These are phyloP conservation scores for human (Homo sapiens) DNA, from an alignment of 2,113 vertebrate genomes.

Conservation along the genomic window DNA sequence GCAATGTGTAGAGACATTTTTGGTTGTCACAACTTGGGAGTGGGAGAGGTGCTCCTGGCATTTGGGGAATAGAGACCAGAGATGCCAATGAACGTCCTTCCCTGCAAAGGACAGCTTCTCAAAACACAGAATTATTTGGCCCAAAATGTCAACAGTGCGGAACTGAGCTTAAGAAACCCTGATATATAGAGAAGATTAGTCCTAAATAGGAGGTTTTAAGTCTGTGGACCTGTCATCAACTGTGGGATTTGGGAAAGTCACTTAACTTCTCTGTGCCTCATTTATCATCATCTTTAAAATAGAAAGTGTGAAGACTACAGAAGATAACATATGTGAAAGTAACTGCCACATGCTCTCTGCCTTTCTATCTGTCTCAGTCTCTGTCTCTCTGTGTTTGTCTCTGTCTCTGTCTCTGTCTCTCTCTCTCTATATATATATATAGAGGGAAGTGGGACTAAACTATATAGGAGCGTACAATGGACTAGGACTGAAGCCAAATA, in stretches of 20 bases:
- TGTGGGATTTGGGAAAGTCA: background rate
- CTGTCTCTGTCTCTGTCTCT: background rate
- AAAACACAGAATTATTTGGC: background rate
- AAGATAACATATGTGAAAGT: background rate
- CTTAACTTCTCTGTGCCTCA: background rate
- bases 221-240: background rate
- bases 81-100: no score
- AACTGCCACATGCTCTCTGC: background rate
- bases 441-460: background rate
- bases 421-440: fast-evolving
- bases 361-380: background rate
- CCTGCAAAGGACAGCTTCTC: background rate
- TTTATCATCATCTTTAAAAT: background rate
- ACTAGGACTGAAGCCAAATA: background rate
- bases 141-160: background rate
- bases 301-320: background rate
- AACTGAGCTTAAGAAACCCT: background rate
- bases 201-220: background rate
- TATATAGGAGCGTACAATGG: fast-evolving
- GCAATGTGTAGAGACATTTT: background rate
- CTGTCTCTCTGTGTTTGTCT: background rate
- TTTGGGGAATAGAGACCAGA: fast-evolving
- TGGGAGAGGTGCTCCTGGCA: background rate
- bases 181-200: background rate
- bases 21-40: background rate